phyloP scores from a whole-genome alignment of 1,140 invertebrate species.

The Contarinia nasturtii region DNA sequence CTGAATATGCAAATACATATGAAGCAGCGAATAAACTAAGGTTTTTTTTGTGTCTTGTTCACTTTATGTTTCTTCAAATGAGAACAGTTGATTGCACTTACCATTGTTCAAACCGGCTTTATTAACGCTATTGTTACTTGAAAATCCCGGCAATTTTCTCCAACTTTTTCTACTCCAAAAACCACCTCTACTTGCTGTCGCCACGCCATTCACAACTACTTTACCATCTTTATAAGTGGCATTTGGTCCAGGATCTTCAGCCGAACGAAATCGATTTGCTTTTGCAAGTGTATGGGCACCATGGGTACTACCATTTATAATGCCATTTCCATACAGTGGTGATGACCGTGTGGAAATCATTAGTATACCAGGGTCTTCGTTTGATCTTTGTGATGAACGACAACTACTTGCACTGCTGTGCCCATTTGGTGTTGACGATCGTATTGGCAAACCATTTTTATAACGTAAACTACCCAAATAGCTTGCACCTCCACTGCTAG shows the following conservation, averaged over 20 bases:
- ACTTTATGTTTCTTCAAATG: neutral
- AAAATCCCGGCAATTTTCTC: conserved; percentile 54
- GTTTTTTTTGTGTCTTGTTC: no score
- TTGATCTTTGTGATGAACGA: conserved; percentile 2
- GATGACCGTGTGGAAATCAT: conserved; percentile 6
- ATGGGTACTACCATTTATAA: neutral
- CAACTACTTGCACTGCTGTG: conserved; percentile 1
- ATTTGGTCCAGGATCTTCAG: neutral
- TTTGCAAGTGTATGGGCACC: neutral
- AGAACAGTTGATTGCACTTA: conserved; percentile 19
- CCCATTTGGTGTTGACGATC: conserved; percentile 2
- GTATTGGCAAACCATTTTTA: conserved; percentile 2
- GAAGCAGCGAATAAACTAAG: no score
- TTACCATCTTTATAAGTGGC: neutral
- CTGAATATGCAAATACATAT: no score
- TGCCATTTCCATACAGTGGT: neutral
- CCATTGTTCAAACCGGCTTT: conserved; percentile 34
- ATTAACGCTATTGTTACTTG: conserved; percentile 40
- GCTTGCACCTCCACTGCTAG: conserved; percentile 51
- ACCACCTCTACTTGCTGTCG: conserved; percentile 14
- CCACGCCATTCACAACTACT: conserved; percentile 3
- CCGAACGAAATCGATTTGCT: neutral
- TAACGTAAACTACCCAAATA: conserved; percentile 43
- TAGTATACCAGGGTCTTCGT: neutral
- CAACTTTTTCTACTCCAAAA: conserved; percentile 54